Conservation (phyloP, 2,888 invertebrate genomes). For the Apocheima hispidaria region DNA sequence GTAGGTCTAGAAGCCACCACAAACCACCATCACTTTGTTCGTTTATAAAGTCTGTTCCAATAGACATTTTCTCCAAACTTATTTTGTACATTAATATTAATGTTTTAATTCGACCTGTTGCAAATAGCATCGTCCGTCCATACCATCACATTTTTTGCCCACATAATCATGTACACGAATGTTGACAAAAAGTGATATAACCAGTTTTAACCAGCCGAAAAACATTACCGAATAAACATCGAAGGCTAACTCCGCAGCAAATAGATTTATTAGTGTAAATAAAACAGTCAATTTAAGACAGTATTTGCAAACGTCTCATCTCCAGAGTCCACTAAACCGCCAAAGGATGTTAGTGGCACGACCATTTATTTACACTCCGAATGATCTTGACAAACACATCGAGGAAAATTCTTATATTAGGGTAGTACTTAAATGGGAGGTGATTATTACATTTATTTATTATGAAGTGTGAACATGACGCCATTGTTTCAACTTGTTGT, state of each 20-base stretch:
- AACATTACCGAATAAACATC: not conserved
- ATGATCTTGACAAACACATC: constrained; percentile 52
- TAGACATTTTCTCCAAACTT: no score
- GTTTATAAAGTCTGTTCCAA: no score
- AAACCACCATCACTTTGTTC: no score
- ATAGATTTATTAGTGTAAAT: constrained; percentile 14
- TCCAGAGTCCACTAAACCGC: constrained; percentile 56
- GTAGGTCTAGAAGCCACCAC: no score
- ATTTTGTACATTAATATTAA: no score
- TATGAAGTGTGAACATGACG: not conserved
- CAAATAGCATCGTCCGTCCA: no score
- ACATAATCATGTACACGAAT: not conserved
- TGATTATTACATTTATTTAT: constrained; percentile 1
- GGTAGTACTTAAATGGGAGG: constrained; percentile 1
- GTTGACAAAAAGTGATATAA: constrained; percentile 2
- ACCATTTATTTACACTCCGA: constrained; percentile 57
- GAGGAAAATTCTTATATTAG: constrained; percentile 24
- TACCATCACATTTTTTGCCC: no score
- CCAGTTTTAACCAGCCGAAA: not conserved
- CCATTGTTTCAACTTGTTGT: no score
- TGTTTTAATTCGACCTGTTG: no score
- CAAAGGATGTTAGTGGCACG: constrained; percentile 60
- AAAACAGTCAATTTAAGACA: constrained; percentile 32
- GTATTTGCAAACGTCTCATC: constrained; percentile 45
- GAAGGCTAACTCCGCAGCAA: constrained; percentile 2